phyloP scores from a whole-genome alignment of 1,140 invertebrate genomes.

The Rhagoletis zephyria region DNA sequence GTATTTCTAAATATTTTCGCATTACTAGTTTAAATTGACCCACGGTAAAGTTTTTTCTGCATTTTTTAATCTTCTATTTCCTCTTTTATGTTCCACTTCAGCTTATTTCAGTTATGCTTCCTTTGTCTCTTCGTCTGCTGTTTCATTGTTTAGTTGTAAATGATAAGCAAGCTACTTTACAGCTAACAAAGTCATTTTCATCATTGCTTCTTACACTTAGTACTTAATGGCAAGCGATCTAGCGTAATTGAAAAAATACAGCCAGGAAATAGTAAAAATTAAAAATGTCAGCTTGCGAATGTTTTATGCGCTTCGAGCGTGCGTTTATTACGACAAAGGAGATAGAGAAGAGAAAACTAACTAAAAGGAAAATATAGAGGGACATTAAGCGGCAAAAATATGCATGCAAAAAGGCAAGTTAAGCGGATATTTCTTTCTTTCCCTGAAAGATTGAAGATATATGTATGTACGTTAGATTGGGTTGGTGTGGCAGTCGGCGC shows the following conservation, averaged over 20 bases:
- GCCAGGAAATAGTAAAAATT: slow-evolving; percentile 21
- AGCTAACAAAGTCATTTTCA: slow-evolving; percentile 22
- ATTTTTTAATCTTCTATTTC: background rate
- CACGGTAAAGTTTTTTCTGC: background rate
- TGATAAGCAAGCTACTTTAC: slow-evolving; percentile 21
- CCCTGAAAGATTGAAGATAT: too few species aligned
- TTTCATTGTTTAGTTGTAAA: background rate
- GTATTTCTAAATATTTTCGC: too few species aligned
- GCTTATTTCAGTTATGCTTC: background rate
- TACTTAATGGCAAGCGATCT: slow-evolving; percentile 12
- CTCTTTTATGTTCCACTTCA: background rate
- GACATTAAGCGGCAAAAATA: too few species aligned
- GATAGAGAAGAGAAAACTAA: background rate
- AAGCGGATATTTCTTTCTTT: too few species aligned
- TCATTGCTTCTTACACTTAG: background rate
- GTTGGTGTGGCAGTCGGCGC: too few species aligned
- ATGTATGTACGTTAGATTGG: too few species aligned
- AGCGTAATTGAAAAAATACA: slow-evolving; percentile 16
- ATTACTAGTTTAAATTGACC: too few species aligned
- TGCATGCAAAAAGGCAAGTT: too few species aligned
- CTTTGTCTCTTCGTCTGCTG: background rate
- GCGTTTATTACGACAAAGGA: background rate
- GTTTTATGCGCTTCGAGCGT: background rate
- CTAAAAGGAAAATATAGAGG: too few species aligned
- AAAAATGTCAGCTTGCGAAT: background rate